Evolutionary conservation across 2,888 invertebrate genomes (phyloP), one percentile per base, ranked within the genome.

Genomic region (Cataglyphis rosenhaueri): DNA sequence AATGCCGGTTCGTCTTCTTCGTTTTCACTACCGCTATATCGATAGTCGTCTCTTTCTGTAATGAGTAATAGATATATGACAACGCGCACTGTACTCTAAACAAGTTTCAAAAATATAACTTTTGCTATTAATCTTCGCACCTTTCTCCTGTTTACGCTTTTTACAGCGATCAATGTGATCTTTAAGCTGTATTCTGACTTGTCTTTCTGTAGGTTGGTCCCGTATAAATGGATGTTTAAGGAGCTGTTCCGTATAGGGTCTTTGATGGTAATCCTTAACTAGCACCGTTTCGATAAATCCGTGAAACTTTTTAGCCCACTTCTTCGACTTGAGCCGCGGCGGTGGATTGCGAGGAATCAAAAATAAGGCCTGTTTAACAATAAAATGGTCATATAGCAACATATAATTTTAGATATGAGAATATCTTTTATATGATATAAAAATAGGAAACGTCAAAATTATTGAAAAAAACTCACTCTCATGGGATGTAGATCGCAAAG

Each of bases 401-500:
- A 76, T 41, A 5, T 59, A 71, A 78, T 25, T 76, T 25, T 55
- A 59, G 21, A 32, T 15, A 35, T 3, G 57, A 78, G 8, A 71
- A 44, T 57, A 35, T 64, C 35, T 38, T 25, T 12, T 25, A 12
- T 25, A 12, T 32, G 10, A 59, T 15, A 6, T n/a, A 66, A 52
- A 66, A 38, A n/a, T 38, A 55, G 10, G 0, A 78, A 52, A 35
- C 12, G 8, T 55, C 9, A 48, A 61, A 82, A 82, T 82, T 55
- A 62, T 15, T 52, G 38, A 38, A 12, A 4, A 65, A 76, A 32
- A 91, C 92, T 92, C 81, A 94, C 94, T 93, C 99, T 96, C 99
- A 99, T 99, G 35, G 99, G 99, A 96, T 99, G 99, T 95, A 99
- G 97, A 96, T 99, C 99, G 96, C 99, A 99, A 84, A 99, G 96